A percentile compares a stretch with the other conserved stretches of the same genome.
These are phyloP conservation scores for Helostoma temminkii DNA, from an alignment of 2,797 vertebrate species.

Conservation along the genomic window DNA sequence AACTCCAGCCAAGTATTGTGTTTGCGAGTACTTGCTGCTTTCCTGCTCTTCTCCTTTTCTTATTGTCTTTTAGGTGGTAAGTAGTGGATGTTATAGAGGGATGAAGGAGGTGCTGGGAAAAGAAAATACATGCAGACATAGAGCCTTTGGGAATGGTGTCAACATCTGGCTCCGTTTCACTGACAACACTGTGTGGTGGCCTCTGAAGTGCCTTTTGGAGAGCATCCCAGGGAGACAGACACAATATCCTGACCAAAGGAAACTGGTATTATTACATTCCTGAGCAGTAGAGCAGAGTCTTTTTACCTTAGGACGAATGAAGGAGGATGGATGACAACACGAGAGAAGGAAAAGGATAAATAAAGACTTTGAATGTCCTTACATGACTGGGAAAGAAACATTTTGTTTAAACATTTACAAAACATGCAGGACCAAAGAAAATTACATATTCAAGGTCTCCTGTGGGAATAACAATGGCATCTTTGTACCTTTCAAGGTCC, in stretches of 20 bases:
- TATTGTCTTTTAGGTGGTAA: conserved; percentile 63
- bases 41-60: conserved; percentile 20
- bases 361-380: conserved; percentile 59
- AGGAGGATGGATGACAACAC: conserved; percentile 52
- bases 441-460: conserved; percentile 54
- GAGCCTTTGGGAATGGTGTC: conserved; percentile 84
- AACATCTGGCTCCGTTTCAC: conserved; percentile 88
- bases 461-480: conserved; percentile 44
- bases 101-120: conserved; percentile 33
- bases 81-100: conserved; percentile 57
- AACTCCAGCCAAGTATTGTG: conserved; percentile 71
- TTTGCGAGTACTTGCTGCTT: conserved; percentile 44
- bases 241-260: conserved; percentile 91
- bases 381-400: conserved; percentile 52
- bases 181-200: conserved; percentile 88
- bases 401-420: conserved; percentile 50
- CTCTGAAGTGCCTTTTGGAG: conserved; percentile 86
- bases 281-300: conserved; percentile 83
- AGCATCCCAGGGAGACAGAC: conserved; percentile 89
- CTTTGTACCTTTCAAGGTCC: conserved; percentile 47
- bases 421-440: conserved; percentile 51
- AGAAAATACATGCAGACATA: conserved; percentile 76
- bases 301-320: conserved; percentile 77
- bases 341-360: conserved; percentile 53
- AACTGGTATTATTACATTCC: conserved; percentile 92